These are phyloP conservation scores for Tamias sibiricus DNA, from an alignment of 2,113 vertebrate genomes.

Conservation along the genomic window DNA sequence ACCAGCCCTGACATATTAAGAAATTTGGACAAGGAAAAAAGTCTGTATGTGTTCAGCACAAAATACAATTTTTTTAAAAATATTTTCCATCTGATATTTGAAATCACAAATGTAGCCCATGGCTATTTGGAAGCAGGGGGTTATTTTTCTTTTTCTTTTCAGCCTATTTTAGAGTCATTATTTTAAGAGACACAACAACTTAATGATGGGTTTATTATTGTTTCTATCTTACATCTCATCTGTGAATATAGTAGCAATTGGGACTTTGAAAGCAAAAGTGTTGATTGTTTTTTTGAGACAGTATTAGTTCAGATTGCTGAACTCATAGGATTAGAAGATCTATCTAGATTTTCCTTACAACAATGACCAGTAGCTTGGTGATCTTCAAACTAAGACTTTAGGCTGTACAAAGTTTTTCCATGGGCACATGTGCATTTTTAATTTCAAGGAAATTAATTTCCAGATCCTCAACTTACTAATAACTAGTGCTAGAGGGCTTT, in stretches of 20 bases:
- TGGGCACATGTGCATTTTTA: background rate
- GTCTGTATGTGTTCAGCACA: background rate
- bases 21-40: background rate
- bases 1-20: background rate
- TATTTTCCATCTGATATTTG: background rate
- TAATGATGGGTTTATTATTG: background rate
- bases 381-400: background rate
- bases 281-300: slow-evolving; percentile 6
- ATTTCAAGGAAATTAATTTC: slow-evolving; percentile 36
- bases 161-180: slow-evolving; percentile 40
- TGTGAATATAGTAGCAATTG: background rate
- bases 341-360: background rate
- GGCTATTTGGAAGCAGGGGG: background rate
- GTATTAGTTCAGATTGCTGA: background rate
- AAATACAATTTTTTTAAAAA: background rate
- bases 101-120: background rate
- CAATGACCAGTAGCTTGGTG: background rate
- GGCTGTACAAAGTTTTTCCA: background rate
- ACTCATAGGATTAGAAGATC: background rate
- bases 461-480: slow-evolving; percentile 1
- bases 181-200: slow-evolving; percentile 28
- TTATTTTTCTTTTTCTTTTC: slow-evolving; percentile 1
- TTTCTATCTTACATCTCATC: slow-evolving; percentile 22
- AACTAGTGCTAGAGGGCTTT: background rate
- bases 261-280: background rate